Conservation (phyloP, 2,888 invertebrate species). For the Trisateles emortualis region DNA sequence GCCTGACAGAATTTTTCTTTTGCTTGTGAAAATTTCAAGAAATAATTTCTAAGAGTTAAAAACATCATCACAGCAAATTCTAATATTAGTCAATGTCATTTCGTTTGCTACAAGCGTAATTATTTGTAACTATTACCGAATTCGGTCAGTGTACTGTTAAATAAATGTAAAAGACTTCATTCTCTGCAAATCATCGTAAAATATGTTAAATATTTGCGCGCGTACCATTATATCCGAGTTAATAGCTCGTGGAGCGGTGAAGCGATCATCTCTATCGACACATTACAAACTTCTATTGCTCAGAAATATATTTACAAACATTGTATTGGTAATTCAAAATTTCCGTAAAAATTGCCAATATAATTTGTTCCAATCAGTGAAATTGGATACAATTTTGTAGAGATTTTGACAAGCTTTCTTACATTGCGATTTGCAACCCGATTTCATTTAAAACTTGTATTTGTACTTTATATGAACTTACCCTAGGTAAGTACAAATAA, state of each 20-base stretch:
- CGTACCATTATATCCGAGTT: slow-evolving; percentile 25
- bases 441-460: neutral
- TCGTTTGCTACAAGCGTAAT: neutral
- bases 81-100: no score
- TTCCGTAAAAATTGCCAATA: slow-evolving; percentile 9
- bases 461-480: no score
- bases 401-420: neutral
- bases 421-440: neutral
- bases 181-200: slow-evolving; percentile 36
- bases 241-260: slow-evolving; percentile 32
- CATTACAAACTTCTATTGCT: slow-evolving; percentile 21
- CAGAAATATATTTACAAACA: slow-evolving; percentile 1
- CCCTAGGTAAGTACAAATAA: no score
- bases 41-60: no score
- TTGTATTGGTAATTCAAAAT: neutral
- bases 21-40: no score
- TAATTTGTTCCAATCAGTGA: slow-evolving; percentile 1
- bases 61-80: no score
- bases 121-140: slow-evolving; percentile 32
- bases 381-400: neutral
- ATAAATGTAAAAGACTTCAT: slow-evolving; percentile 15
- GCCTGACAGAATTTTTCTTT: no score
- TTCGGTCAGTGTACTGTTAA: slow-evolving; percentile 33
- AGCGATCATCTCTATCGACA: slow-evolving; percentile 31
- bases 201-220: slow-evolving; percentile 31